These are phyloP conservation scores for Corythucha ciliata DNA, from an alignment of 2,888 invertebrate genomes.

Conservation along the genomic window DNA sequence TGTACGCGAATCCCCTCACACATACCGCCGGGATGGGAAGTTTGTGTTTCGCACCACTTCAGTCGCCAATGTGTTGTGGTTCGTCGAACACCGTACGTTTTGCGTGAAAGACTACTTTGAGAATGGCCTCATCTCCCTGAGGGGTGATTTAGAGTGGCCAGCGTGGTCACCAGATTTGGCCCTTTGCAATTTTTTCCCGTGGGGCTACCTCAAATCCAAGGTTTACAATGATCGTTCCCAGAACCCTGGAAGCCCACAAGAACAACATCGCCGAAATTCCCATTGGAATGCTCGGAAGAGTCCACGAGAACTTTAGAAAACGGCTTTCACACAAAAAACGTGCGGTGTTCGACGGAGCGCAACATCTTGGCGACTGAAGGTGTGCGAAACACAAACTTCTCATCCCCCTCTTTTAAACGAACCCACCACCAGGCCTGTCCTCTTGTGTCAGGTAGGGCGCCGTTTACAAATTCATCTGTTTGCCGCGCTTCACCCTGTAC, in stretches of 20 bases:
- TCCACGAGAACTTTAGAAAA: slow-evolving; percentile 8
- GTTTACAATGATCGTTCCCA: slow-evolving; percentile 31
- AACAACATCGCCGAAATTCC: slow-evolving; percentile 31
- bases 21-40: too few relatives aligned
- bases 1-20: too few relatives aligned
- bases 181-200: slow-evolving; percentile 11
- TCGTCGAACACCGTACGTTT: slow-evolving; percentile 14
- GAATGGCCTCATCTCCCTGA: slow-evolving; percentile 16
- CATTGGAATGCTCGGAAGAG: slow-evolving; percentile 15
- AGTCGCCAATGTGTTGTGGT: slow-evolving; percentile 16
- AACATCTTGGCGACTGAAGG: too few relatives aligned
- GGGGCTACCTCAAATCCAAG: slow-evolving; percentile 13
- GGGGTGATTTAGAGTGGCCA: slow-evolving; percentile 9
- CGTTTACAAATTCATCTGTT: too few relatives aligned
- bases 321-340: too few relatives aligned
- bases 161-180: slow-evolving; percentile 11
- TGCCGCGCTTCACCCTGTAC: too few relatives aligned
- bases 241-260: slow-evolving; percentile 30
- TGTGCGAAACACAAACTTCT: too few relatives aligned
- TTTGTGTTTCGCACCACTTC: slow-evolving; percentile 6
- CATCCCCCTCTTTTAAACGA: too few relatives aligned
- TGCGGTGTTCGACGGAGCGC: too few relatives aligned
- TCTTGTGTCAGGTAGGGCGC: too few relatives aligned
- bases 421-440: too few relatives aligned
- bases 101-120: slow-evolving; percentile 10